A percentile compares a stretch with the other conserved stretches of the same genome.
phyloP scores from a whole-genome alignment of 2,888 invertebrate species.

The Synanthedon vespiformis region DNA sequence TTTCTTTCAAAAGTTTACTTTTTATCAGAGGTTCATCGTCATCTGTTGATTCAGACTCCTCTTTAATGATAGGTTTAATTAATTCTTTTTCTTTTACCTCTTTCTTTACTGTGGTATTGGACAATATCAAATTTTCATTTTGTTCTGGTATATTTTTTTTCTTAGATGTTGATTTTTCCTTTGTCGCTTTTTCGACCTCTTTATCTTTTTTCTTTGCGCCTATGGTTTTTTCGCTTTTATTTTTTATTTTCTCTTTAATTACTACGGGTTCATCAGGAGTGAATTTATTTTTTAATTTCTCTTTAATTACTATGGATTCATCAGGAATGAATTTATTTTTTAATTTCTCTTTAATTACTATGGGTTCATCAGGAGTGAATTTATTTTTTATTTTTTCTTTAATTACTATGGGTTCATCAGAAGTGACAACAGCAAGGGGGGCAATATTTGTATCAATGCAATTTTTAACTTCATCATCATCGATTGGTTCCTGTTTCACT shows the following conservation, averaged over 20 bases:
- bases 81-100: conserved; percentile 14
- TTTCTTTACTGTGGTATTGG: conserved; percentile 18
- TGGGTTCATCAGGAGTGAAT: not conserved
- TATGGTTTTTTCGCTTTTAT: conserved; percentile 23
- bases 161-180: conserved; percentile 23
- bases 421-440: not conserved
- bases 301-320: not conserved
- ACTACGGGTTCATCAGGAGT: not conserved
- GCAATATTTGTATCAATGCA: conserved; percentile 7
- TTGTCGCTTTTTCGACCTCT: conserved; percentile 23
- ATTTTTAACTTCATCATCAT: conserved; percentile 33
- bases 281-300: conserved; percentile 14
- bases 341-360: conserved; percentile 6
- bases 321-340: conserved; percentile 10
- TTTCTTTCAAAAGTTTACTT: conserved; percentile 54
- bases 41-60: conserved; percentile 52
- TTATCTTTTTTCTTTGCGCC: conserved; percentile 29
- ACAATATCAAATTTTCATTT: conserved; percentile 12
- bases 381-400: conserved; percentile 14
- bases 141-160: conserved; percentile 28
- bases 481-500: conserved; percentile 47
- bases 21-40: conserved; percentile 58
- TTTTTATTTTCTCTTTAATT: conserved; percentile 9
- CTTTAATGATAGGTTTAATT: conserved; percentile 35
- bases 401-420: not conserved